Base-by-base conservation (phyloP, 2,888 invertebrate genomes). In the Drosophila gaucha region DNA sequence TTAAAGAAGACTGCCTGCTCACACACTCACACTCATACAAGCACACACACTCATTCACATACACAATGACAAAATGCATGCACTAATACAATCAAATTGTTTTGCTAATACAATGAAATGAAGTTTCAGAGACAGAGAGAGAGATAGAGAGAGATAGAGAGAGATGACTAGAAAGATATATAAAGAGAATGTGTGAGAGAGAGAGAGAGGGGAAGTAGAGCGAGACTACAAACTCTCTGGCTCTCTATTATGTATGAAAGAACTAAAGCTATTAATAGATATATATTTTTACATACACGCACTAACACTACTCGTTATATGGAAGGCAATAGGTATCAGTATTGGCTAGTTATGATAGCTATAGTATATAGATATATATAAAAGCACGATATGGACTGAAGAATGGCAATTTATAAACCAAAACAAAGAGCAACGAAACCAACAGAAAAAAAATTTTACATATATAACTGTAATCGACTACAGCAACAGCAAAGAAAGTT, bases 251-350 rank as follows among this genome's bases (percentile, higher is more conserved):
- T 10, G 3, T 36, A 44, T 44, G 28, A 9, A 28, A 35, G 14
- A 54, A 67, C 56, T 56, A 54, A 36, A 55, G 18, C 59, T 58
- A 55, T 50, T 43, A 43, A 70, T 28, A 51, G 52, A 58, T 56
- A 46, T 59, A 43, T 43, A 63, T 41, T 24, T 24, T 58, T 36
- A 59, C 58, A 67, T 33, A 66, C 63, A 82, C 63, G 56, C 63
- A 78, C 73, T 77, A 80, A 33, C 33, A 60, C 70, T 70, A 70
- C 74, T 67, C 54, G 39, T 52, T 76, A 28, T 20, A 58, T 76
- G 44, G 8, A 49, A 41, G 52, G 44, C 39, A 49, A 16, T 20
- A 41, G 46, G 6, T 44, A 36, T 43, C 62, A 41, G 46, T 28
- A 55, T 30, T 39, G 43, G 22, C 71, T 70, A 69, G n/a, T 44